Evolutionary conservation across 1,140 invertebrate species (phyloP).

Genomic region (Campodea augens): DNA sequence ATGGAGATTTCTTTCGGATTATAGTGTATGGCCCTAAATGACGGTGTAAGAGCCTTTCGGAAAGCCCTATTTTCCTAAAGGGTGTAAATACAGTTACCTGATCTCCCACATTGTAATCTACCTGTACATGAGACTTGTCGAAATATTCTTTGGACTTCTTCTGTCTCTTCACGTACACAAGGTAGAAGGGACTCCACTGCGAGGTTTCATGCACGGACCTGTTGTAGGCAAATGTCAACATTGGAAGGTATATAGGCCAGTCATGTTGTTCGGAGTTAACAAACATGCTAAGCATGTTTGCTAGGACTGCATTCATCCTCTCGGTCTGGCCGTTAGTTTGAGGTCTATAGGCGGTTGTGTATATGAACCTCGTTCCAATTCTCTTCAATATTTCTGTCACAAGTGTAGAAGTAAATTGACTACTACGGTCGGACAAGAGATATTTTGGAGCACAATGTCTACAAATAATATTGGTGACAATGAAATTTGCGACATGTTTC

Average conservation of each 20-base stretch:
- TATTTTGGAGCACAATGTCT: slow-evolving; percentile 13
- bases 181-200: not conserved
- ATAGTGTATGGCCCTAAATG: too few relatives aligned
- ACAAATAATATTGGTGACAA: slow-evolving; percentile 14
- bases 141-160: too few relatives aligned
- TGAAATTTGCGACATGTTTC: slow-evolving; percentile 11
- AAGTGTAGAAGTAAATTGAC: slow-evolving; percentile 12
- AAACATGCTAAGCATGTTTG: slow-evolving; percentile 6
- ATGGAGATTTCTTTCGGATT: too few relatives aligned
- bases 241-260: slow-evolving; percentile 4
- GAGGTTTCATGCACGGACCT: not conserved
- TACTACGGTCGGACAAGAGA: slow-evolving; percentile 15
- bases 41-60: too few relatives aligned
- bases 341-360: slow-evolving; percentile 9
- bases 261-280: slow-evolving; percentile 1
- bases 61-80: too few relatives aligned
- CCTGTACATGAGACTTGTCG: too few relatives aligned
- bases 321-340: slow-evolving; percentile 9
- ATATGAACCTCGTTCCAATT: slow-evolving; percentile 7
- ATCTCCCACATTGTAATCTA: too few relatives aligned
- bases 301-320: slow-evolving; percentile 5
- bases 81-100: too few relatives aligned
- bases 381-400: slow-evolving; percentile 4
- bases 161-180: not conserved
- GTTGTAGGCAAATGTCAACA: slow-evolving; percentile 7